These are phyloP conservation scores for Athrips mouffetella DNA, from an alignment of 2,888 invertebrate species.

Conservation along the genomic window DNA sequence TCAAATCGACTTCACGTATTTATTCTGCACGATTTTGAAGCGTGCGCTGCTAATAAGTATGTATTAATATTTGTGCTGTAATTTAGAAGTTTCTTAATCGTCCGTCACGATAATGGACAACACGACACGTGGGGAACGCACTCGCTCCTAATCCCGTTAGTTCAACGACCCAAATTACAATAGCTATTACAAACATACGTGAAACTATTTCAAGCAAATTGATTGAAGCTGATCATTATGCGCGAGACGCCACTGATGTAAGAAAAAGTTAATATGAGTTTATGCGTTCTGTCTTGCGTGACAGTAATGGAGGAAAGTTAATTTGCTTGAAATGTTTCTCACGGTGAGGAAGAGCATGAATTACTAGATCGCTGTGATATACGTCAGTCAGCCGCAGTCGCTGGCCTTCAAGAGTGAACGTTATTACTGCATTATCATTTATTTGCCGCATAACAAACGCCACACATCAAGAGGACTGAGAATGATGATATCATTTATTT, in stretches of 20 bases:
- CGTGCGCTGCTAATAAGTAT: slow-evolving; percentile 25
- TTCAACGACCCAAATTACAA: slow-evolving; percentile 62
- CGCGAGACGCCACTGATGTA: slow-evolving; percentile 42
- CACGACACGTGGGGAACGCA: slow-evolving; percentile 40
- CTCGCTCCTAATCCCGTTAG: slow-evolving; percentile 55
- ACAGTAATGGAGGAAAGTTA: slow-evolving; percentile 63
- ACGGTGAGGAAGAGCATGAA: slow-evolving; percentile 49
- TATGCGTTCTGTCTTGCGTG: slow-evolving; percentile 59
- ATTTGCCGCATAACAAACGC: slow-evolving; percentile 27
- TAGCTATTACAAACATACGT: slow-evolving; percentile 44
- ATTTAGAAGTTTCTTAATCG: slow-evolving; percentile 32
- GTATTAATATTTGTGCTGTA: slow-evolving; percentile 5
- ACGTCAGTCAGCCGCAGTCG: slow-evolving; percentile 9
- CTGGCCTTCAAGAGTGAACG: slow-evolving; percentile 24
- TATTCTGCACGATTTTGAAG: slow-evolving; percentile 26
- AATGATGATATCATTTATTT: slow-evolving; percentile 34
- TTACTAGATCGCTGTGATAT: slow-evolving; percentile 37
- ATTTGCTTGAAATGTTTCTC: slow-evolving; percentile 64
- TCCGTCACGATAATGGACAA: slow-evolving; percentile 35
- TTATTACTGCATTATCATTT: slow-evolving; percentile 29
- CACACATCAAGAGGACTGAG: slow-evolving; percentile 22
- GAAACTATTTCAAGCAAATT: slow-evolving; percentile 53
- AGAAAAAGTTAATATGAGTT: slow-evolving; percentile 43
- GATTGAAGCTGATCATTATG: slow-evolving; percentile 45
- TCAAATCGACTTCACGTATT: slow-evolving; percentile 12